These are phyloP conservation scores for Caprella mutica DNA, from an alignment of 2,888 invertebrate species.

Conservation along the genomic window DNA sequence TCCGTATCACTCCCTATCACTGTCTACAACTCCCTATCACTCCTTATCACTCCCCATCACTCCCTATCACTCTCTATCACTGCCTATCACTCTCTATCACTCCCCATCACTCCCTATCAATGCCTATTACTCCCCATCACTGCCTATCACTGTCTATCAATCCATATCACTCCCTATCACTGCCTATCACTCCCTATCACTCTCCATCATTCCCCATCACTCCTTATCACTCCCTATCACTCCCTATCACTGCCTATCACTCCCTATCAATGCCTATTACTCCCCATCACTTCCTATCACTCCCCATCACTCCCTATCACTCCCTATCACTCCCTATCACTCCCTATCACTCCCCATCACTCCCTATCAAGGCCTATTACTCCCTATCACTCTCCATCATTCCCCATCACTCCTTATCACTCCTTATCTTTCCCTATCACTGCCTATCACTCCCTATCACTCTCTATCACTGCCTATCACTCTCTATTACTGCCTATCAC, in stretches of 20 bases:
- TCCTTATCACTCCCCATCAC: background rate
- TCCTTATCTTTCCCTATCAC: background rate
- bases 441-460: too few species aligned
- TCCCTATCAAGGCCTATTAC: background rate
- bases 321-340: background rate
- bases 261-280: background rate
- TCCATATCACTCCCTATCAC: background rate
- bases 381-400: background rate
- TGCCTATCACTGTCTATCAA: background rate
- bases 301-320: background rate
- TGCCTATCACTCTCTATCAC: background rate
- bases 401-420: background rate
- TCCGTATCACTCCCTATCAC: background rate
- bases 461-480: background rate
- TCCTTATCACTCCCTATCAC: background rate
- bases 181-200: background rate
- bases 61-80: background rate
- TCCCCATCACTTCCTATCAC: background rate
- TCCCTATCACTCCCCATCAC: background rate
- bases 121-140: background rate
- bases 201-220: background rate
- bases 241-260: background rate
- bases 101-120: too few species aligned
- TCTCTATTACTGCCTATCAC: background rate
- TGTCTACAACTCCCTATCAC: background rate